Evolutionary conservation across 1,140 invertebrate species (phyloP).

Genomic region (Diuraphis noxia): DNA sequence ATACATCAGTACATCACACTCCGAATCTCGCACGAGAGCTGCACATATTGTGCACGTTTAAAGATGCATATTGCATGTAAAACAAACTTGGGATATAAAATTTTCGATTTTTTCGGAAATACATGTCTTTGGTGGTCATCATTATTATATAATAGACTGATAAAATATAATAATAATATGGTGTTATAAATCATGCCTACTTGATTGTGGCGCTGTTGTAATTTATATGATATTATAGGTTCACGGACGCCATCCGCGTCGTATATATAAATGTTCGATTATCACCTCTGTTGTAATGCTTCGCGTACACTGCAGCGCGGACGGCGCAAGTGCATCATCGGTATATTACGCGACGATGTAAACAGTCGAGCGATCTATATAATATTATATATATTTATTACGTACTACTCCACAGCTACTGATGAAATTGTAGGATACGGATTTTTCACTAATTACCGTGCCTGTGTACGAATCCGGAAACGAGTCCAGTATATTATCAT

Average conservation of each 20-base stretch:
- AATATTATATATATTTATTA: background rate
- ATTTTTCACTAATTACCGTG: background rate
- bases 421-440: background rate
- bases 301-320: background rate
- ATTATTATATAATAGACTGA: background rate
- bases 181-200: background rate
- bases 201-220: background rate
- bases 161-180: background rate
- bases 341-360: background rate
- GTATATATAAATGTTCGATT: background rate
- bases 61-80: background rate
- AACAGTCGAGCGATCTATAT: background rate
- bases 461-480: background rate
- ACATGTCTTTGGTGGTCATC: no score
- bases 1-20: background rate
- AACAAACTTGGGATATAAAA: background rate
- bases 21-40: background rate
- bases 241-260: background rate
- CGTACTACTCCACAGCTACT: background rate
- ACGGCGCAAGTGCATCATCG: background rate
- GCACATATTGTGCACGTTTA: no score
- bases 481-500: background rate
- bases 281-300: background rate
- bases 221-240: background rate
- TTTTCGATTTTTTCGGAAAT: background rate